Percentiles rank a stretch among this genome's conserved stretches.
These are phyloP conservation scores for Astropecten irregularis DNA, from an alignment of 53 echinoderm and acorn worm species.

Conservation along the genomic window DNA sequence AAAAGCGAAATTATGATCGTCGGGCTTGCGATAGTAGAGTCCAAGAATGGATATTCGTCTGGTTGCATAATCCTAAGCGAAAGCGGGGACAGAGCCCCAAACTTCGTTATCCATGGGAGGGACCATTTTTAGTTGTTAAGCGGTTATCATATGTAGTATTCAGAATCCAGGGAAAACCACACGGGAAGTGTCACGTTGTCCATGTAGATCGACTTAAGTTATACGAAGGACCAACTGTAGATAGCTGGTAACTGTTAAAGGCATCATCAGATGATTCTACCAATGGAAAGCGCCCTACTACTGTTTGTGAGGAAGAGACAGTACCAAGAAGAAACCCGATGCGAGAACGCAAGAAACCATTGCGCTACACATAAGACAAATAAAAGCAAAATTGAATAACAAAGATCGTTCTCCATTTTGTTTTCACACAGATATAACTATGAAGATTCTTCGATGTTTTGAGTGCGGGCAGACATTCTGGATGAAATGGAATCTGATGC, in stretches of 20 bases:
- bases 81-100: constrained; percentile 41
- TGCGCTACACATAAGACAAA: neutral
- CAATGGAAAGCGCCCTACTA: too few relatives aligned
- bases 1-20: constrained; percentile 14
- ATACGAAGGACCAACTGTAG: constrained; percentile 42
- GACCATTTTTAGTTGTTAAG: constrained; percentile 38
- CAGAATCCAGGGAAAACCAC: constrained; percentile 30
- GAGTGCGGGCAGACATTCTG: too few relatives aligned
- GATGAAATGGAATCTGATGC: too few relatives aligned
- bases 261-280: too few relatives aligned
- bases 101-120: constrained; percentile 40
- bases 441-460: too few relatives aligned
- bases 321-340: neutral
- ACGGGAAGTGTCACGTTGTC: constrained; percentile 24
- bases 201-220: constrained; percentile 62
- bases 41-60: constrained; percentile 20
- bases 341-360: neutral
- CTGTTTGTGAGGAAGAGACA: too few relatives aligned
- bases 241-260: too few relatives aligned
- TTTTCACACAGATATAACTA: too few relatives aligned
- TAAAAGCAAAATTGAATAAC: too few relatives aligned
- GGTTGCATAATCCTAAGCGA: constrained; percentile 42
- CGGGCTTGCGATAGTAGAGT: neutral
- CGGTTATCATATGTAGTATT: constrained; percentile 49
- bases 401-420: too few relatives aligned